Base-by-base conservation (phyloP, 2,888 invertebrate genomes). In the Drosophila bunnanda region DNA sequence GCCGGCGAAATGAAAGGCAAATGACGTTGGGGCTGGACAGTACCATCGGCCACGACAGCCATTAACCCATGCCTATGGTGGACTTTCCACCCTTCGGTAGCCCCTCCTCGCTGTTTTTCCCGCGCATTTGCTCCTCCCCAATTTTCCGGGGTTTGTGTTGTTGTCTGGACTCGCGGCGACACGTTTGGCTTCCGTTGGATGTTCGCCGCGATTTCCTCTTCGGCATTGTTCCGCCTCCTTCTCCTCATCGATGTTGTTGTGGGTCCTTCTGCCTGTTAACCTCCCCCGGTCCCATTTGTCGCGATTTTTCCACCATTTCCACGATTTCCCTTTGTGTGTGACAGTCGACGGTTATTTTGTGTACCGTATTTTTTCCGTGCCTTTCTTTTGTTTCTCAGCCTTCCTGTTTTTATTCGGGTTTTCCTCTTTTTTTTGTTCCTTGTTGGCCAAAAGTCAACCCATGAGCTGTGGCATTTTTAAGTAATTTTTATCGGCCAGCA, bases 401-500 rank as follows among this genome's bases (percentile, higher is more conserved):
- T 17, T 39, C 57, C 62, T 55, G 64, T 64, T 58, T 43, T 56
- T n/a, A n/a, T 44, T 52, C 34, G 20, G 46, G 38, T 17, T 48
- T 38, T 39, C 34, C 6, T 30, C 39, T 41, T 32, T 30, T 76
- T 75, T 53, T 58, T 64, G 59, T 73, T 59, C 76, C 68, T 82
- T 77, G 77, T 85, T 91, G 91, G 91, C 90, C 90, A 91, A 86
- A 91, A 91, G 88, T 91, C 91, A 91, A 90, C 91, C 83, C 91
- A 91, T 88, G 89, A 89, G 91, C 88, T 91, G 91, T 78, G 91
- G 91, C 91, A 90, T 90, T 90, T 90, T 90, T 90, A 90, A 90
- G 90, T 90, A 90, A 90, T 90, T 90, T 90, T 87, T 88, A 90
- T 90, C 83, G 90, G 81, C 82, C 79, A 83, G 74, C 70, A 67